phyloP scores from a whole-genome alignment of 2,113 vertebrate genomes.

The Dunckerocampus dactyliophorus region DNA sequence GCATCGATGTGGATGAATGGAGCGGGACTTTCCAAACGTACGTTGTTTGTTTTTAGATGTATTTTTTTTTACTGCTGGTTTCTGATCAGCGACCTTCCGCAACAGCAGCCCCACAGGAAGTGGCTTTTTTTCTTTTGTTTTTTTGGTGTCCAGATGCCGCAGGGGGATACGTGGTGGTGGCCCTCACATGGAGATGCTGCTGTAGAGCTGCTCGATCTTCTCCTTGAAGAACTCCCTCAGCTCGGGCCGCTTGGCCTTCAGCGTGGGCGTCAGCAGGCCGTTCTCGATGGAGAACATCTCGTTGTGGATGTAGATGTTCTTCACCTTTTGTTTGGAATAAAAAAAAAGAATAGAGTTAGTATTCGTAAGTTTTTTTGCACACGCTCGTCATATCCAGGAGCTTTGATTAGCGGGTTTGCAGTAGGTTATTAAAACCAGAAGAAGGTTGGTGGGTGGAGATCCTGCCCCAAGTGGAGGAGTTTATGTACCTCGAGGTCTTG shows the following conservation, averaged over 20 bases:
- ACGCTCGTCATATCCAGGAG: too few relatives aligned
- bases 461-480: too few relatives aligned
- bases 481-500: too few relatives aligned
- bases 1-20: background rate
- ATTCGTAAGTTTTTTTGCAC: too few relatives aligned
- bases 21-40: background rate
- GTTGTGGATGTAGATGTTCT: constrained; percentile 90
- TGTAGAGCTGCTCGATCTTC: constrained; percentile 90
- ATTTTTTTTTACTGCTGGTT: constrained; percentile 25
- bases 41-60: too few relatives aligned
- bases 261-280: constrained; percentile 91
- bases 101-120: too few relatives aligned
- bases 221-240: constrained; percentile 92
- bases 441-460: too few relatives aligned
- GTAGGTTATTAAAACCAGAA: too few relatives aligned
- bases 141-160: constrained; percentile 37
- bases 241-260: constrained; percentile 94
- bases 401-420: too few relatives aligned
- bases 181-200: constrained; percentile 84
- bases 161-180: constrained; percentile 23
- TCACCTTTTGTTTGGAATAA: constrained; percentile 76
- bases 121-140: constrained; percentile 10
- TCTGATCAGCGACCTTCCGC: background rate
- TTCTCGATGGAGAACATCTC: constrained; percentile 96
- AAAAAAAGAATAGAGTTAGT: constrained; percentile 22